Conservation (phyloP, 2,888 invertebrate genomes). For the Smittia aterrima region DNA sequence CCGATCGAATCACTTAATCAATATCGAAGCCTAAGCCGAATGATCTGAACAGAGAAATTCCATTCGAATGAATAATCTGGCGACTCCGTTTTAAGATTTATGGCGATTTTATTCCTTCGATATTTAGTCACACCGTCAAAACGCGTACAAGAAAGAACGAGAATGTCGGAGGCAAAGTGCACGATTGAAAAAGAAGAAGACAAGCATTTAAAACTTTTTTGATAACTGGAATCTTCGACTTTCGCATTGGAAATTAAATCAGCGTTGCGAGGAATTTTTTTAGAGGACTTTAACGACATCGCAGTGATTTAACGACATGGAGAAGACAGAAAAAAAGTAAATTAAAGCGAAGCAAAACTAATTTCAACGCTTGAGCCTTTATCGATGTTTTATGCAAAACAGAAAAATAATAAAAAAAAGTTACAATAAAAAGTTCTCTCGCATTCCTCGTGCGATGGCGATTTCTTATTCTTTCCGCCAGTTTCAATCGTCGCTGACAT, state of each 20-base stretch:
- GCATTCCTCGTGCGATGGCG: background rate
- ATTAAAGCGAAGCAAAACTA: conserved; percentile 25
- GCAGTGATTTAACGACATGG: background rate
- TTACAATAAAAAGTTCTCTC: conserved; percentile 6
- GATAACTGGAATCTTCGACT: background rate
- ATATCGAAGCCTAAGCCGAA: background rate
- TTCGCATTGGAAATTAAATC: background rate
- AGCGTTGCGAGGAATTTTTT: background rate
- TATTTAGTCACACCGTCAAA: conserved; percentile 29
- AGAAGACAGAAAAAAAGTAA: conserved; percentile 7
- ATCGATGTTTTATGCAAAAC: conserved; percentile 23
- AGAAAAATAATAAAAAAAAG: background rate
- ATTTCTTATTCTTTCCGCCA: too few species aligned
- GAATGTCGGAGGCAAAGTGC: background rate
- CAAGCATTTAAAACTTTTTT: background rate
- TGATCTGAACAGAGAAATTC: conserved; percentile 17
- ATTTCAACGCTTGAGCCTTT: background rate
- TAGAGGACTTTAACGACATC: background rate
- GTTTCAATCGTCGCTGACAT: background rate
- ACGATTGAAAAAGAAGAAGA: background rate
- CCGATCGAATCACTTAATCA: conserved; percentile 12
- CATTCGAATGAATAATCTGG: conserved; percentile 25
- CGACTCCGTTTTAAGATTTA: conserved; percentile 31
- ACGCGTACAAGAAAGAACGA: background rate
- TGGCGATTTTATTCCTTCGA: conserved; percentile 29